These are phyloP conservation scores for Taenioides sp. DNA, from an alignment of 2,797 vertebrate genomes.

Conservation along the genomic window DNA sequence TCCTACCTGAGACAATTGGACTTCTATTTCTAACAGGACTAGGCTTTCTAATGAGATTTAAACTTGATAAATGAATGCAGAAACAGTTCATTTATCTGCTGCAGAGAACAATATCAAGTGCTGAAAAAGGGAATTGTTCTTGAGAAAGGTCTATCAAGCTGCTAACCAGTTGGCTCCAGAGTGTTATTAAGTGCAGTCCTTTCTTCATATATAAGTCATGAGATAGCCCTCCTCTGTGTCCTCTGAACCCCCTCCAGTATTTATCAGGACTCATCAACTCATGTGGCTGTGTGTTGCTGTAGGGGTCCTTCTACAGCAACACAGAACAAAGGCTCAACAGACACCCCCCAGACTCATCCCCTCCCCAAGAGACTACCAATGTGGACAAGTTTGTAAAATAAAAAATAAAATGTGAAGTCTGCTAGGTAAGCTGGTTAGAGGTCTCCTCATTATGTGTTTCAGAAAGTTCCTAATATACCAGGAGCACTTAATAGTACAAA, in stretches of 20 bases:
- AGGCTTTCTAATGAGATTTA: conserved; percentile 9
- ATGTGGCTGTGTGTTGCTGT: conserved; percentile 55
- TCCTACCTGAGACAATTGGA: too few relatives aligned
- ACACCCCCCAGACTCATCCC: conserved; percentile 25
- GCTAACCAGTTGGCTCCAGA: conserved; percentile 22
- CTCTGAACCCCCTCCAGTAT: conserved; percentile 63
- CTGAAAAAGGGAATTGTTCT: background rate
- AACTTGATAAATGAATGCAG: background rate
- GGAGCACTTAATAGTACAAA: too few relatives aligned
- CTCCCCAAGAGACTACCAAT: conserved; percentile 29
- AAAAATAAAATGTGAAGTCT: conserved; percentile 22
- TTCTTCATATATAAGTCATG: conserved; percentile 77
- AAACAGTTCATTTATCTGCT: conserved; percentile 1
- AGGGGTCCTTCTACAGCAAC: conserved; percentile 42
- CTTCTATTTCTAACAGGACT: too few relatives aligned
- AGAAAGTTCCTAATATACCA: too few relatives aligned
- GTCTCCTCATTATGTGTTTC: conserved; percentile 6
- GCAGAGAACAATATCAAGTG: background rate
- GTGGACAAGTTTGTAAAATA: conserved; percentile 24
- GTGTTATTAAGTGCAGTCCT: conserved; percentile 49
- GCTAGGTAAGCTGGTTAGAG: conserved; percentile 43
- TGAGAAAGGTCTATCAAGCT: conserved; percentile 16
- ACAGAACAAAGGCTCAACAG: conserved; percentile 66
- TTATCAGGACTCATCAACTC: conserved; percentile 58
- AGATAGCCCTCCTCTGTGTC: conserved; percentile 63